These are phyloP conservation scores for Eulithis testata DNA, from an alignment of 2,888 invertebrate species.

Conservation along the genomic window DNA sequence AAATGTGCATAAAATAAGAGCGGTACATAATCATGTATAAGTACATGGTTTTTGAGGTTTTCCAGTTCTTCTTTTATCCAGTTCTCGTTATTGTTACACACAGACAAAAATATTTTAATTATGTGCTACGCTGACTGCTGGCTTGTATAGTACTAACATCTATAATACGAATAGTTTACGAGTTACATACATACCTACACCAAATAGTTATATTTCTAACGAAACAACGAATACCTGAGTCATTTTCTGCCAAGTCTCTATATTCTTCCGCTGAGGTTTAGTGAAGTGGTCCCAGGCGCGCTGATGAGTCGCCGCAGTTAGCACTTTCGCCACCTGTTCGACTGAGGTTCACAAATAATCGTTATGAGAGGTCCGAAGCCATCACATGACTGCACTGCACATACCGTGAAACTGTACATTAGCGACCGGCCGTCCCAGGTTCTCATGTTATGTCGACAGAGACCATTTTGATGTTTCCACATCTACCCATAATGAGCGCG, in stretches of 20 bases:
- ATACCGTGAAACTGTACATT: conserved; percentile 66
- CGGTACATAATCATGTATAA: no score
- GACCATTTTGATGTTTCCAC: conserved; percentile 44
- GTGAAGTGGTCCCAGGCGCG: conserved; percentile 99
- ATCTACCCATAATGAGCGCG: conserved; percentile 52
- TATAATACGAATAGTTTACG: not conserved
- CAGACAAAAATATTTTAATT: conserved; percentile 1
- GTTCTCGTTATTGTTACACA: not conserved
- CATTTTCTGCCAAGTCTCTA: conserved; percentile 99
- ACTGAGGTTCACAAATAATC: conserved; percentile 88
- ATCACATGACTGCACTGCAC: conserved; percentile 66
- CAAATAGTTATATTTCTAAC: conserved; percentile 24
- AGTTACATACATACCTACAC: conserved; percentile 15
- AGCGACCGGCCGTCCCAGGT: conserved; percentile 63
- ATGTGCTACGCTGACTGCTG: conserved; percentile 20
- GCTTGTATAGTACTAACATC: conserved; percentile 15
- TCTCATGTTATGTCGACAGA: conserved; percentile 47
- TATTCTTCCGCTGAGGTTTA: conserved; percentile 99
- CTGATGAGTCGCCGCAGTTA: conserved; percentile 97
- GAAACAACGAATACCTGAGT: conserved; percentile 88
- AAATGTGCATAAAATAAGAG: not conserved
- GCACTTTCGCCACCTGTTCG: conserved; percentile 99
- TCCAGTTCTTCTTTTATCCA: not conserved
- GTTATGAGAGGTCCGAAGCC: conserved; percentile 65
- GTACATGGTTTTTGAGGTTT: not conserved